Percentiles rank a stretch among this genome's conserved stretches.
These are phyloP conservation scores for Heliconius eleuchia DNA, from an alignment of 1,140 invertebrate species.

Conservation along the genomic window DNA sequence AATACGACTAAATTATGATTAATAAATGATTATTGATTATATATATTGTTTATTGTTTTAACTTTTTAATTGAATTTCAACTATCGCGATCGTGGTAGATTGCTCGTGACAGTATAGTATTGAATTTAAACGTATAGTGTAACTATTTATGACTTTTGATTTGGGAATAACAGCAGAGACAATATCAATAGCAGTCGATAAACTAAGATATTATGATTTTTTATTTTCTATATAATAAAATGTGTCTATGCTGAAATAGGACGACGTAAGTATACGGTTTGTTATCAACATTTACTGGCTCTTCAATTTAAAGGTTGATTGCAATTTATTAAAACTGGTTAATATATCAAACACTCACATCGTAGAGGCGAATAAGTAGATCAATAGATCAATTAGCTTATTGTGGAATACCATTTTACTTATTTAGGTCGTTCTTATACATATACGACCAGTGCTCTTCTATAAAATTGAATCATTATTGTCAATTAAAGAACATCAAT, in stretches of 20 bases:
- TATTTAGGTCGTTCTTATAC: conserved; percentile 33
- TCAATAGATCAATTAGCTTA: conserved; percentile 35
- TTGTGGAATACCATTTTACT: conserved; percentile 31
- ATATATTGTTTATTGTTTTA: too few relatives aligned
- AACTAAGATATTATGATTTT: neutral
- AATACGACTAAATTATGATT: too few relatives aligned
- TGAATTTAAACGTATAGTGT: too few relatives aligned
- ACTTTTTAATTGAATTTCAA: too few relatives aligned
- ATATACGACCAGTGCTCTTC: conserved; percentile 15
- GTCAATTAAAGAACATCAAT: conserved; percentile 32
- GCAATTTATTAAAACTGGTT: conserved; percentile 21
- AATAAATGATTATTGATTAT: too few relatives aligned
- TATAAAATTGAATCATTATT: conserved; percentile 32
- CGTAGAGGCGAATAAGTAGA: conserved; percentile 31
- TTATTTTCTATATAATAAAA: neutral
- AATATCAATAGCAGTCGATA: neutral
- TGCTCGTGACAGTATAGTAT: too few relatives aligned
- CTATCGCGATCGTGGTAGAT: too few relatives aligned
- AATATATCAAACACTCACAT: conserved; percentile 21
- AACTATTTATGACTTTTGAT: neutral
- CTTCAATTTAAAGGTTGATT: conserved; percentile 7
- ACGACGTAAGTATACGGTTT: neutral
- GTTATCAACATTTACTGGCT: neutral
- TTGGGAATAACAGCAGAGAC: neutral
- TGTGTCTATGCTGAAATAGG: neutral